Percentiles rank a stretch among this genome's conserved stretches.
phyloP scores from a whole-genome alignment of 2,888 invertebrate genomes.

The Lasioglossum zephyrum region DNA sequence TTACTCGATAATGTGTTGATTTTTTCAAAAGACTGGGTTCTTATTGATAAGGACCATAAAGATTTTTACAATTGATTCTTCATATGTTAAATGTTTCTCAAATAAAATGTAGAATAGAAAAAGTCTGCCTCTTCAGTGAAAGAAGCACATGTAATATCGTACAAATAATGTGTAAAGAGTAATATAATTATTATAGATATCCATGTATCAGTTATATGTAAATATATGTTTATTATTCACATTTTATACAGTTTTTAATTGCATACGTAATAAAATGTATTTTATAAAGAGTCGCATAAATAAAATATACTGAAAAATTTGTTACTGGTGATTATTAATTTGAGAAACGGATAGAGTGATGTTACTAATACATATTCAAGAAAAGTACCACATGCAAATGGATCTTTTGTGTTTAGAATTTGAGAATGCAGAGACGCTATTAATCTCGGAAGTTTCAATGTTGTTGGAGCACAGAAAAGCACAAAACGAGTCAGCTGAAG shows the following conservation, averaged over 20 bases:
- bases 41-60: neutral
- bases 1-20: neutral
- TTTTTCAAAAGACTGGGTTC: neutral
- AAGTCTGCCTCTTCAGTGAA: neutral
- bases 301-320: slow-evolving; percentile 21
- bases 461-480: slow-evolving; percentile 98
- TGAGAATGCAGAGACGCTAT: slow-evolving; percentile 98
- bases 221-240: slow-evolving; percentile 27
- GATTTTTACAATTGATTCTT: neutral
- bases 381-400: slow-evolving; percentile 59
- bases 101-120: neutral
- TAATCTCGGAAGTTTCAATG: slow-evolving; percentile 98
- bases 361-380: neutral
- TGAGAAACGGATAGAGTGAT: neutral
- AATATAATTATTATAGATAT: slow-evolving; percentile 10
- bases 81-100: neutral
- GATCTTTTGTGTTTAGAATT: slow-evolving; percentile 89
- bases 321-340: neutral
- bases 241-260: slow-evolving; percentile 37
- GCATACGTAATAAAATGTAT: slow-evolving; percentile 15
- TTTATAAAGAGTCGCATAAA: slow-evolving; percentile 17
- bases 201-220: slow-evolving; percentile 16
- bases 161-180: neutral
- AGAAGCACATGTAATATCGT: slow-evolving; percentile 13
- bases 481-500: slow-evolving; percentile 99